Evolutionary conservation across 2,113 vertebrate genomes (phyloP).

Genomic region (Oreochromis niloticus): DNA sequence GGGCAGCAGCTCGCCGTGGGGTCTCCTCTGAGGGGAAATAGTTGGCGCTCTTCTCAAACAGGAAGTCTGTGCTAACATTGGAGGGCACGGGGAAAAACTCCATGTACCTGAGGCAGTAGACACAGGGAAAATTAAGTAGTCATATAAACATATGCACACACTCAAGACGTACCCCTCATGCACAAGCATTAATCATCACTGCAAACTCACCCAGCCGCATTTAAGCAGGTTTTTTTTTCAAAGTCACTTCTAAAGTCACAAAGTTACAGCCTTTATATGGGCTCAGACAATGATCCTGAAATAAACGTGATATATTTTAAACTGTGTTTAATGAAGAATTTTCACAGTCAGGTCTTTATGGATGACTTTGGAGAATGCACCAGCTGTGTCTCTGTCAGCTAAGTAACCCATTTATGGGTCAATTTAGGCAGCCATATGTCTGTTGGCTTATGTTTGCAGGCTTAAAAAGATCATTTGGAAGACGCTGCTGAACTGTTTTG

Average conservation of each 20-base stretch:
- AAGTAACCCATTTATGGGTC: constrained; percentile 60
- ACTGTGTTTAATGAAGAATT: constrained; percentile 16
- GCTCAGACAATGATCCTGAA: not conserved
- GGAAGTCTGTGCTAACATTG: constrained; percentile 88
- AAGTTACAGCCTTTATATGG: not conserved
- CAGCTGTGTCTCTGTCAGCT: constrained; percentile 56
- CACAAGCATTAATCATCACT: not conserved
- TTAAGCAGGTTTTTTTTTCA: not conserved
- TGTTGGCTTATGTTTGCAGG: constrained; percentile 22
- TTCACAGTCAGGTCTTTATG: constrained; percentile 10
- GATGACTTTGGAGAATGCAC: constrained; percentile 32
- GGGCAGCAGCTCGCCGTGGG: constrained; percentile 82
- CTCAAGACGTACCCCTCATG: not conserved
- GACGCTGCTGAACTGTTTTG: constrained; percentile 5
- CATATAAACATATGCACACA: not conserved
- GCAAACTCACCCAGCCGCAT: not conserved
- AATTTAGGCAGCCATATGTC: constrained; percentile 53
- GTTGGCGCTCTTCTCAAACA: constrained; percentile 97
- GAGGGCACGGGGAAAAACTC: constrained; percentile 93
- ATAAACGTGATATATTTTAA: constrained; percentile 6
- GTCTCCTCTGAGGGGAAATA: constrained; percentile 96
- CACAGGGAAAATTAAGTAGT: not conserved
- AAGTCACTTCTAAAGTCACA: constrained; percentile 44
- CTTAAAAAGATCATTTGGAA: constrained; percentile 41
- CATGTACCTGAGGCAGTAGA: constrained; percentile 86